A percentile compares a stretch with the other conserved stretches of the same genome.
These are phyloP conservation scores for Podarcis muralis DNA, from an alignment of 2,113 vertebrate species.

Conservation along the genomic window DNA sequence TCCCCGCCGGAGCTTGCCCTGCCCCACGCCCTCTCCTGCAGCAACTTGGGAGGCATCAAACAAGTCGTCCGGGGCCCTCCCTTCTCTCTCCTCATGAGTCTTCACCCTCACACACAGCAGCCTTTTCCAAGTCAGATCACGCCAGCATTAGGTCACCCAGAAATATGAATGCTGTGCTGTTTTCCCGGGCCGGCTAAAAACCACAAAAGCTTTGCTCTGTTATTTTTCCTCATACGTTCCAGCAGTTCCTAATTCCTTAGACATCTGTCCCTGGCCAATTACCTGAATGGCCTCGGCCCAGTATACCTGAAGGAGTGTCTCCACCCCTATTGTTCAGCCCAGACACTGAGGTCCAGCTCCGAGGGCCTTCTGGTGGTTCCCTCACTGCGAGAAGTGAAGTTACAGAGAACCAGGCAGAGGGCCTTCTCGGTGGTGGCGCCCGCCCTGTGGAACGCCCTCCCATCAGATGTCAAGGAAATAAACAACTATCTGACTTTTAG, in stretches of 20 bases:
- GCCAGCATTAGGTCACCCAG: background rate
- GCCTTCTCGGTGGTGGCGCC: no score
- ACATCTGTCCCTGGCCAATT: background rate
- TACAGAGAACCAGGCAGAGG: no score
- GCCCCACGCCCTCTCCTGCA: slow-evolving; percentile 33
- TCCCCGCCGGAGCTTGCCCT: background rate
- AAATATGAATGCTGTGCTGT: background rate
- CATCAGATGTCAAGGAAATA: no score
- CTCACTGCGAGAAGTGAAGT: no score
- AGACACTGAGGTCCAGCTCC: no score
- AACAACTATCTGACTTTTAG: no score
- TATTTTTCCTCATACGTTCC: background rate
- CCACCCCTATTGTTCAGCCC: no score
- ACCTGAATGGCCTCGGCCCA: no score
- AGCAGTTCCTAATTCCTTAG: background rate
- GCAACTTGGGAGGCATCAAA: background rate
- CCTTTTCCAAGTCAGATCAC: slow-evolving; percentile 42
- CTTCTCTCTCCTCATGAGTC: slow-evolving; percentile 33
- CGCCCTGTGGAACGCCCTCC: no score
- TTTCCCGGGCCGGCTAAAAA: background rate
- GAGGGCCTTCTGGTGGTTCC: no score
- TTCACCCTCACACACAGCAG: slow-evolving; percentile 29
- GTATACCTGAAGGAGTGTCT: no score
- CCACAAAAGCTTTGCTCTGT: background rate
- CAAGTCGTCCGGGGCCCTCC: background rate